Percentiles rank a stretch among this genome's conserved stretches.
Conservation (phyloP, 2,797 vertebrate genomes). For the Sebastes itinus region DNA sequence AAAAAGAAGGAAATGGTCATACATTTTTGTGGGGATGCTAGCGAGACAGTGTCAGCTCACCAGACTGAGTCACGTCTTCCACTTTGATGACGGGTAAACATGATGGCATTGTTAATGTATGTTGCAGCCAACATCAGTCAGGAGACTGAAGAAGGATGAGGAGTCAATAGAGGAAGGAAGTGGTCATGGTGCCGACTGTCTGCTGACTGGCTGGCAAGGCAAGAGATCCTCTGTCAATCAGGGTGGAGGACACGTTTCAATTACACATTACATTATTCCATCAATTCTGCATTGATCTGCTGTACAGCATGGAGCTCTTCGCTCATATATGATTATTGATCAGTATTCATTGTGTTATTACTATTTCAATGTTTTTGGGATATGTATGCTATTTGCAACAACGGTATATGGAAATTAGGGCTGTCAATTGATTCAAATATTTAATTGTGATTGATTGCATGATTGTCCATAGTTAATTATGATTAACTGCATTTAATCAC, state of each 20-base stretch:
- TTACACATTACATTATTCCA: too few species aligned
- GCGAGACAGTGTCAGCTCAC: constrained; percentile 34
- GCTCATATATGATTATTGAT: too few species aligned
- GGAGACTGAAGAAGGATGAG: constrained; percentile 27
- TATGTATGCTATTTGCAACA: too few species aligned
- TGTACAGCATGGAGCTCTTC: too few species aligned
- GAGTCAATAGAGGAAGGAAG: constrained; percentile 47
- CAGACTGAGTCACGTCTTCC: constrained; percentile 12
- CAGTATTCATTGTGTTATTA: too few species aligned
- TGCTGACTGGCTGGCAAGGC: neutral
- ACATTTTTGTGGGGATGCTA: constrained; percentile 29
- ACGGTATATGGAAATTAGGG: too few species aligned
- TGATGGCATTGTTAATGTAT: constrained; percentile 43
- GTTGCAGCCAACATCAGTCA: constrained; percentile 8
- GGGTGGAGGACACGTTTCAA: neutral
- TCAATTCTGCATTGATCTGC: too few species aligned
- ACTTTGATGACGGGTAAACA: constrained; percentile 54
- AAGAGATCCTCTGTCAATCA: neutral
- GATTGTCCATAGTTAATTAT: too few species aligned
- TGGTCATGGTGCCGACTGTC: constrained; percentile 30
- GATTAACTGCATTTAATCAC: too few species aligned
- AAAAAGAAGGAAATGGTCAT: constrained; percentile 52
- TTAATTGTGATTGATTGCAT: too few species aligned
- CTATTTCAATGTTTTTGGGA: too few species aligned
- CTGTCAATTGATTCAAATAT: too few species aligned